phyloP scores from a whole-genome alignment of 2,888 invertebrate genomes.

The Stegophylla sp. region DNA sequence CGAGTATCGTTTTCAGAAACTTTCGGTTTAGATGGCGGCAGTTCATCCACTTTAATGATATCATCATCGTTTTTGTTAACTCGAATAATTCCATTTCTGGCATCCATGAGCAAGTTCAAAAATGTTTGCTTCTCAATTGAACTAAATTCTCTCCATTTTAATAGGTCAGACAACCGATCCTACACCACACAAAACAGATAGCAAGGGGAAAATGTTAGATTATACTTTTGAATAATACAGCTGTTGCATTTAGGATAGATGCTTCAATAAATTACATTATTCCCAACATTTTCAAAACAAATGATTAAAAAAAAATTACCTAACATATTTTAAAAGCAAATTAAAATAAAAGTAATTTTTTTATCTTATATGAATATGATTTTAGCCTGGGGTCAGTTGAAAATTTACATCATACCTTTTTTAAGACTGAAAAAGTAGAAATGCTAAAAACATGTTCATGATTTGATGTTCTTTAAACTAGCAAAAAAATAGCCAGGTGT shows the following conservation, averaged over 20 bases:
- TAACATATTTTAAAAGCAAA: not conserved
- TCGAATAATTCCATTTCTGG: conserved; percentile 30
- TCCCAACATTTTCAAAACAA: not conserved
- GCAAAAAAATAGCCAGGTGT: not conserved
- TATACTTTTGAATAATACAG: conserved; percentile 26
- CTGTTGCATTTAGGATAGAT: conserved; percentile 1
- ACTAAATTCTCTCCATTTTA: conserved; percentile 52
- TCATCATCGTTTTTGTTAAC: conserved; percentile 54
- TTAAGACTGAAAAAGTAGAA: no score
- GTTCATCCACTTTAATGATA: conserved; percentile 57
- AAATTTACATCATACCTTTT: no score
- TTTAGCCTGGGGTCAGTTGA: no score
- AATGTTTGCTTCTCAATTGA: conserved; percentile 52
- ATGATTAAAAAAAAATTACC: not conserved
- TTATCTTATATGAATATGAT: no score
- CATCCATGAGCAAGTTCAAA: conserved; percentile 55
- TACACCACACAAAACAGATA: conserved; percentile 57
- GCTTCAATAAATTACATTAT: not conserved
- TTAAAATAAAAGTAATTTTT: no score
- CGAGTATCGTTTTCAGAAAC: conserved; percentile 56
- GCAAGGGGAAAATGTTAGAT: conserved; percentile 49
- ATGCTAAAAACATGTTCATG: no score
- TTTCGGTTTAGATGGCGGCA: conserved; percentile 53
- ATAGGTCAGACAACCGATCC: conserved; percentile 50
- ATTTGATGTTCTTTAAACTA: not conserved